Evolutionary conservation across 2,888 invertebrate genomes (phyloP).

Genomic region (Anorthoa munda): DNA sequence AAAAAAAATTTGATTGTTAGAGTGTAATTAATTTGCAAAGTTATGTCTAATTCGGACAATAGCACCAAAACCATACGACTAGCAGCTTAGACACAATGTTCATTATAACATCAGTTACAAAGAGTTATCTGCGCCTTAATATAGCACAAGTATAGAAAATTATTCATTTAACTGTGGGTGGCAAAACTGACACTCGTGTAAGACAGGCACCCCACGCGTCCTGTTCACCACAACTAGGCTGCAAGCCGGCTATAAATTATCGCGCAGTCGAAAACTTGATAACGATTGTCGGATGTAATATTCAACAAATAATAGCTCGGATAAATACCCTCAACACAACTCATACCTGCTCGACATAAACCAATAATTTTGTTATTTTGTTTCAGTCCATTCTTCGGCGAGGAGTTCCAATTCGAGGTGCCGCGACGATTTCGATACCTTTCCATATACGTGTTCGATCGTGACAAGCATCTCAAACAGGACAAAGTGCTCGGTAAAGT

Average conservation of each 20-base stretch:
- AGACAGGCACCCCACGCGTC: constrained; percentile 75
- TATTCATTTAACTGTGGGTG: constrained; percentile 69
- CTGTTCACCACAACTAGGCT: constrained; percentile 68
- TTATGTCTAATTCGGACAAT: too few species aligned
- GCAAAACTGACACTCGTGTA: constrained; percentile 68
- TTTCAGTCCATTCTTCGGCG: constrained; percentile 97
- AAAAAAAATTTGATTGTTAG: too few species aligned
- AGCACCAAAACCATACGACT: too few species aligned
- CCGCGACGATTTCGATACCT: constrained; percentile 97
- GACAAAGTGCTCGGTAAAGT: constrained; percentile 95
- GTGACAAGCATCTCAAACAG: constrained; percentile 95
- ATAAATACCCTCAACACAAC: constrained; percentile 72
- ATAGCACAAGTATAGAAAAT: constrained; percentile 28
- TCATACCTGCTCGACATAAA: constrained; percentile 26
- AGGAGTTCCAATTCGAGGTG: constrained; percentile 98
- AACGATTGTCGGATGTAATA: constrained; percentile 74
- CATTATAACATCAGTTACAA: too few species aligned
- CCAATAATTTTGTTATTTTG: constrained; percentile 56
- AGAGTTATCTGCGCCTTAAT: background rate
- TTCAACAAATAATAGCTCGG: constrained; percentile 68
- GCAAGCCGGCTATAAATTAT: constrained; percentile 73
- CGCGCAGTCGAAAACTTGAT: constrained; percentile 74
- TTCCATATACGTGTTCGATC: constrained; percentile 96
- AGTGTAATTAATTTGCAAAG: too few species aligned
- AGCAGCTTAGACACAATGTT: too few species aligned